Percentiles rank a stretch among this genome's conserved stretches.
These are phyloP conservation scores for Mixornis gularis DNA, from an alignment of 2,113 vertebrate species.

Conservation along the genomic window DNA sequence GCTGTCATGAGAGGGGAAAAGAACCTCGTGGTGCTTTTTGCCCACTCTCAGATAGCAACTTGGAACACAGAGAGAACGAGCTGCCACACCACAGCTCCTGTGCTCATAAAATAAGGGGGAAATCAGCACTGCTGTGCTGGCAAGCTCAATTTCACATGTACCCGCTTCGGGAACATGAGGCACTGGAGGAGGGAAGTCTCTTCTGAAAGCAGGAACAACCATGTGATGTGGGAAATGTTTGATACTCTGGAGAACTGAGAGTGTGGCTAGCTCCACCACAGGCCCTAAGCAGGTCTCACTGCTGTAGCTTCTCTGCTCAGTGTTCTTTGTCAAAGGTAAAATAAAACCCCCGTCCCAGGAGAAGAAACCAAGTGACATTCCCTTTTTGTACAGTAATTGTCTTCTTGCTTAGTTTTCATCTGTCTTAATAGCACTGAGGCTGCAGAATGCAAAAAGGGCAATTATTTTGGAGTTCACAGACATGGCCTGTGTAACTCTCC, in stretches of 20 bases:
- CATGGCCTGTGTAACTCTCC: fast-evolving
- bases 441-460: not conserved
- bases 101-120: not conserved
- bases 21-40: not conserved
- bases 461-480: not conserved
- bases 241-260: not conserved
- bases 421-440: not conserved
- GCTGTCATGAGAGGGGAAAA: not conserved
- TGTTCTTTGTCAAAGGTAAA: not conserved
- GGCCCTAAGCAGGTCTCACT: not conserved
- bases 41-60: not conserved
- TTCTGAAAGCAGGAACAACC: not conserved
- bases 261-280: not conserved
- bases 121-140: not conserved
- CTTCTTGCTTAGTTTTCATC: not conserved
- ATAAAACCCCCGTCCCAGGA: not conserved
- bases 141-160: not conserved
- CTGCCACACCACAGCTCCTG: not conserved
- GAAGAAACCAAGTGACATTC: not conserved
- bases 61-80: not conserved
- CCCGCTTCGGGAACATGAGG: not conserved
- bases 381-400: not conserved
- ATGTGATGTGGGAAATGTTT: not conserved
- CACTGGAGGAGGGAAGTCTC: not conserved
- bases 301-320: not conserved